Percentiles rank a stretch among this genome's conserved stretches.
Conservation (phyloP, 1,140 invertebrate genomes). For the Monochamus saltuarius region DNA sequence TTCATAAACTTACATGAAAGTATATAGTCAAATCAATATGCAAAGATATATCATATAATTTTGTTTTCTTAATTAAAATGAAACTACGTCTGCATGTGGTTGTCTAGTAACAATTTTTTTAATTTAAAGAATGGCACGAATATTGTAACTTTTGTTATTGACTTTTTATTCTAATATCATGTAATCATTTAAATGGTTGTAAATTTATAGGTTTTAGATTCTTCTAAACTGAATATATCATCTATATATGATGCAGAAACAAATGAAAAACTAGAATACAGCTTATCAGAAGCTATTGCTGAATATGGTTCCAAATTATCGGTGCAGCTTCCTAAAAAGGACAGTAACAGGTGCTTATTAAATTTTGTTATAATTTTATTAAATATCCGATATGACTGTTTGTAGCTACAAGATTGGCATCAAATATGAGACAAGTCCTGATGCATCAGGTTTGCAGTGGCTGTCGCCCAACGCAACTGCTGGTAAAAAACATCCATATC, state of each 20-base stretch:
- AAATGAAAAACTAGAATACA: constrained; percentile 64
- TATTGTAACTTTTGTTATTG: no score
- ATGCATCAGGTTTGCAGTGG: constrained; percentile 87
- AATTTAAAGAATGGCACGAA: no score
- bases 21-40: no score
- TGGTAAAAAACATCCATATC: constrained; percentile 82
- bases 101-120: no score
- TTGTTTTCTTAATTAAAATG: no score
- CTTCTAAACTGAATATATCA: constrained; percentile 68
- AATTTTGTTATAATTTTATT: constrained; percentile 5
- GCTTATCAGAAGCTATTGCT: constrained; percentile 60
- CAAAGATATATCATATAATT: no score
- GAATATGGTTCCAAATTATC: constrained; percentile 78
- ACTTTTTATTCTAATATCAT: no score
- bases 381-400: constrained; percentile 5
- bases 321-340: constrained; percentile 62
- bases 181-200: background rate
- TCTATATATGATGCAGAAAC: constrained; percentile 56
- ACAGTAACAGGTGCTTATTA: constrained; percentile 15
- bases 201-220: constrained; percentile 73
- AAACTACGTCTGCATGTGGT: no score
- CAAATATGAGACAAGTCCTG: constrained; percentile 72
- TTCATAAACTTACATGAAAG: no score
- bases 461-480: constrained; percentile 82
- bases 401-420: constrained; percentile 53